Conservation (phyloP, 2,113 vertebrate species). For the Xyliphius kryptos region DNA sequence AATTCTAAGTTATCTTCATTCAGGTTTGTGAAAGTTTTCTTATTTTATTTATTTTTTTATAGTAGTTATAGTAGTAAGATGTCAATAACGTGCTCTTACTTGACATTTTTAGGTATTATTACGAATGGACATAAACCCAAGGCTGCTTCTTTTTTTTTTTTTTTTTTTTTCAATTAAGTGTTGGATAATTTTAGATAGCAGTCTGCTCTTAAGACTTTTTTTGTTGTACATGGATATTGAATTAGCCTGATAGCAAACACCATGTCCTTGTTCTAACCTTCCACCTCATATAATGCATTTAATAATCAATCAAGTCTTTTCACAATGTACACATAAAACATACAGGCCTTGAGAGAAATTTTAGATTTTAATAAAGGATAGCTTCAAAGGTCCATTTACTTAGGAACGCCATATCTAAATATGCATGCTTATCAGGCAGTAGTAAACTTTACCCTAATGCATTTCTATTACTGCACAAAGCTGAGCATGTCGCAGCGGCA, state of each 20-base stretch:
- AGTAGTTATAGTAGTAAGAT: too few relatives aligned
- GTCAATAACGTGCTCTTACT: too few relatives aligned
- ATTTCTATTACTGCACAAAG: slow-evolving; percentile 63
- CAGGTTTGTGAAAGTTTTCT: too few relatives aligned
- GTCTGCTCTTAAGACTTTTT: background rate
- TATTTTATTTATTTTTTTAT: too few relatives aligned
- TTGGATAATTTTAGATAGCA: too few relatives aligned
- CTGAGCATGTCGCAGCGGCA: slow-evolving; percentile 56
- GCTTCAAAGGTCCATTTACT: slow-evolving; percentile 45
- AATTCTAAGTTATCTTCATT: too few relatives aligned
- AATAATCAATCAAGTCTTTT: slow-evolving; percentile 31
- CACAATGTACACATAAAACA: slow-evolving; percentile 52
- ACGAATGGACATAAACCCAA: too few relatives aligned
- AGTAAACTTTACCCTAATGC: slow-evolving; percentile 60
- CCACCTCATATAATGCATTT: slow-evolving; percentile 46
- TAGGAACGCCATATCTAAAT: slow-evolving; percentile 40
- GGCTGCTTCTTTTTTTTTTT: too few relatives aligned
- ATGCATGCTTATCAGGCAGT: slow-evolving; percentile 51
- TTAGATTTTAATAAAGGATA: background rate
- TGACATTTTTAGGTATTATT: too few relatives aligned
- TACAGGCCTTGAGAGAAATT: background rate
- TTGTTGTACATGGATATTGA: background rate
- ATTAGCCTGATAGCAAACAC: background rate
- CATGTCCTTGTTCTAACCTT: slow-evolving; percentile 16
- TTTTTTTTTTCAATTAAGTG: too few relatives aligned